phyloP scores from a whole-genome alignment of 2,797 vertebrate species.

The Tiaroga cobitis region DNA sequence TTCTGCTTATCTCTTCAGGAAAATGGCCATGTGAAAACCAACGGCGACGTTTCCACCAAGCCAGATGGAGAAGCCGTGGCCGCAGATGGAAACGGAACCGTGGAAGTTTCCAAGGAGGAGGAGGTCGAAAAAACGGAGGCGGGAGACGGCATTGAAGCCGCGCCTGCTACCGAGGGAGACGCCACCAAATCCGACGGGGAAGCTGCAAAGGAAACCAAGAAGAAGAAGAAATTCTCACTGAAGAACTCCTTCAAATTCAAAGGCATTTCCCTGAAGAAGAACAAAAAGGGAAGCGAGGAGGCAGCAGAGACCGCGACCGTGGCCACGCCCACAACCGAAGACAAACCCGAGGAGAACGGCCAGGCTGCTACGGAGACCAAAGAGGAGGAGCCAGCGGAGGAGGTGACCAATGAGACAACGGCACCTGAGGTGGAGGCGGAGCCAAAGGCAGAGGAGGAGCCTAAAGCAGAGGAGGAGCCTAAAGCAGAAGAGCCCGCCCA shows the following conservation, averaged over 20 bases:
- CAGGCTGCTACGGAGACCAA: slow-evolving; percentile 77
- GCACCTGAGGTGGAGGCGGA: slow-evolving; percentile 72
- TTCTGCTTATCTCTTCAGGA: slow-evolving; percentile 76
- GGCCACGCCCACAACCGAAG: slow-evolving; percentile 68
- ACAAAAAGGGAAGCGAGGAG: slow-evolving; percentile 85
- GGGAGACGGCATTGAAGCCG: slow-evolving; percentile 85
- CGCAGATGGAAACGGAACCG: slow-evolving; percentile 81
- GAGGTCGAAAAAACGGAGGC: slow-evolving; percentile 61
- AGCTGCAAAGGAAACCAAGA: slow-evolving; percentile 88
- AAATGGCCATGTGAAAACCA: slow-evolving; percentile 92
- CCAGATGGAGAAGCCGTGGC: slow-evolving; percentile 80
- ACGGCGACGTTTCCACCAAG: slow-evolving; percentile 88
- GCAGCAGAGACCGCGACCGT: slow-evolving; percentile 66
- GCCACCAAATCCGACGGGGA: slow-evolving; percentile 78
- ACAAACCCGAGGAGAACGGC: slow-evolving; percentile 77
- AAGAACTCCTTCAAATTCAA: slow-evolving; percentile 95
- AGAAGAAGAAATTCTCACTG: slow-evolving; percentile 95
- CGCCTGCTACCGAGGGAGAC: slow-evolving; percentile 79
- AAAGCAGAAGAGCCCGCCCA: slow-evolving; percentile 49
- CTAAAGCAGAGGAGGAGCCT: slow-evolving; percentile 50
- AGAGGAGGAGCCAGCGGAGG: slow-evolving; percentile 72
- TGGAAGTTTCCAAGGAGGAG: slow-evolving; percentile 78
- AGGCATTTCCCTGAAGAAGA: slow-evolving; percentile 89
- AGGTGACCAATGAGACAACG: slow-evolving; percentile 67
- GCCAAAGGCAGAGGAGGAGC: slow-evolving; percentile 59